Evolutionary conservation across 2,797 vertebrate species (phyloP).

Genomic region (Pangasius krempfi): DNA sequence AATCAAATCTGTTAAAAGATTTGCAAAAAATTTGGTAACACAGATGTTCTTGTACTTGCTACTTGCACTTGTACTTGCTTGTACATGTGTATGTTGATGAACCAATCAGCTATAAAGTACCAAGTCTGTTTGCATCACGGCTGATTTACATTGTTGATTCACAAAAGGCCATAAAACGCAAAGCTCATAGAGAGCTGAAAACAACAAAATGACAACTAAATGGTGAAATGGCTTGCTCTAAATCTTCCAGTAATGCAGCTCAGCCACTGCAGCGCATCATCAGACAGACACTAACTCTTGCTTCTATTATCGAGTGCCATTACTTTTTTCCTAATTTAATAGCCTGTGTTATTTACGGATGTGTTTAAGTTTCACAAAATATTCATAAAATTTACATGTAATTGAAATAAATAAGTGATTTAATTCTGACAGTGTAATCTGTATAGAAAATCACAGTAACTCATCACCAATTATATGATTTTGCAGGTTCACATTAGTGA

Average conservation of each 20-base stretch:
- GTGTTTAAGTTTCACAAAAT: not conserved
- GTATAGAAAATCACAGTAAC: not conserved
- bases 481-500: not conserved
- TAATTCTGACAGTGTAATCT: not conserved
- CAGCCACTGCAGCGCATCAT: not conserved
- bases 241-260: slow-evolving; percentile 3
- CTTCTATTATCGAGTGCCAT: not conserved
- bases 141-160: not conserved
- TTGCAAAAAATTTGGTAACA: not conserved
- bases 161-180: not conserved
- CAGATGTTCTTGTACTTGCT: not conserved
- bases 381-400: not conserved
- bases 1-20: not conserved
- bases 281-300: not conserved
- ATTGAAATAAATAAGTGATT: not conserved
- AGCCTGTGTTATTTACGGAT: not conserved
- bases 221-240: too few species aligned
- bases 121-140: not conserved
- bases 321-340: not conserved
- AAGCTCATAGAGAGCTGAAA: not conserved
- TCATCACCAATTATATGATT: not conserved
- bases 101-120: not conserved
- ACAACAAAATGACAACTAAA: not conserved
- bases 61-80: too few species aligned
- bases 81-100: not conserved